A percentile compares a stretch with the other conserved stretches of the same genome.
Conservation (phyloP, 2,888 invertebrate species). For the Nasonovia ribisnigri region DNA sequence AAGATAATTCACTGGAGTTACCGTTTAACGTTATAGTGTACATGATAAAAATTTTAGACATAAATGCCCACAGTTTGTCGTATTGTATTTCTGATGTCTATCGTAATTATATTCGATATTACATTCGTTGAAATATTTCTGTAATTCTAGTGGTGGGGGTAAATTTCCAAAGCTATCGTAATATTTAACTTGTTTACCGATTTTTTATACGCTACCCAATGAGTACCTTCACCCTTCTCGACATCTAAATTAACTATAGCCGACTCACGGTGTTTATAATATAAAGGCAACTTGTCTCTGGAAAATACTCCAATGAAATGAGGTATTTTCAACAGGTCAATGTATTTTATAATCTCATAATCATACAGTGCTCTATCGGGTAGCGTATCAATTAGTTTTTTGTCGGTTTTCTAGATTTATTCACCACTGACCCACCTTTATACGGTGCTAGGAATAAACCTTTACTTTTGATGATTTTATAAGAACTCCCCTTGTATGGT, state of each 20-base stretch:
- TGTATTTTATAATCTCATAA: constrained; percentile 67
- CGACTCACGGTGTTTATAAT: constrained; percentile 68
- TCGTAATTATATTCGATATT: not conserved
- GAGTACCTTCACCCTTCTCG: constrained; percentile 68
- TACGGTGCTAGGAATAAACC: constrained; percentile 66
- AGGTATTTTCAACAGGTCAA: constrained; percentile 55
- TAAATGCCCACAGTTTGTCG: not conserved
- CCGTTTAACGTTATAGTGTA: not conserved
- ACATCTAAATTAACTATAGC: constrained; percentile 69
- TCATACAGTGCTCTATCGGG: constrained; percentile 64
- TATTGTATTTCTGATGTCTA: not conserved
- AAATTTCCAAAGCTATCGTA: constrained; percentile 70
- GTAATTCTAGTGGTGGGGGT: constrained; percentile 54
- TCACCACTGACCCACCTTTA: constrained; percentile 67
- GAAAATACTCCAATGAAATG: constrained; percentile 69
- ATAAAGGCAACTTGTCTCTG: constrained; percentile 70
- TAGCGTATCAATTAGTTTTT: not conserved
- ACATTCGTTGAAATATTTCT: not conserved
- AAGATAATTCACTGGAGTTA: too few relatives aligned
- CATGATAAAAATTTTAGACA: constrained; percentile 11
- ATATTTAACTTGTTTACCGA: constrained; percentile 68
- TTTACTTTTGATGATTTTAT: constrained; percentile 69
- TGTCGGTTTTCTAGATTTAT: not conserved
- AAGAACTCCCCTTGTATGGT: too few relatives aligned
- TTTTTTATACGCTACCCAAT: constrained; percentile 70